These are phyloP conservation scores for Nipponia nippon DNA, from an alignment of 2,113 vertebrate genomes.

Conservation along the genomic window DNA sequence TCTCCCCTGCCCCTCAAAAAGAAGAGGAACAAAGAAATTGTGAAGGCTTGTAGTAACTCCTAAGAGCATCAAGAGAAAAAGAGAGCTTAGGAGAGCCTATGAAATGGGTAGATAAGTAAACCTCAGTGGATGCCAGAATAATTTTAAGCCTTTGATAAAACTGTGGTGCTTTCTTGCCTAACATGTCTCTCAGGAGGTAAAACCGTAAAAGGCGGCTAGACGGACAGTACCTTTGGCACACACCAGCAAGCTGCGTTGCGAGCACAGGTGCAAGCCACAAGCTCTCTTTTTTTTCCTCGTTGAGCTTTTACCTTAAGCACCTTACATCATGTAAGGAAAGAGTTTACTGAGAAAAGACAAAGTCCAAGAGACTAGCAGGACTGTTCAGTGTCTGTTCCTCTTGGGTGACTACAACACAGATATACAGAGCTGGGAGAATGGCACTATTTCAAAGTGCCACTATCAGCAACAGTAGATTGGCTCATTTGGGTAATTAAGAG, in stretches of 20 bases:
- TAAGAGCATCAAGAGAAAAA: background rate
- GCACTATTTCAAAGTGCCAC: background rate
- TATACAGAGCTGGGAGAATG: background rate
- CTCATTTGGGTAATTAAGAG: background rate
- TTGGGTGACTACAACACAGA: background rate
- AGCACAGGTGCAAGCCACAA: background rate
- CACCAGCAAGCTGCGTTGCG: background rate
- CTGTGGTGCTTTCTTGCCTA: background rate
- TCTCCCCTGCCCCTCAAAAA: background rate
- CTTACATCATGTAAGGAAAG: background rate
- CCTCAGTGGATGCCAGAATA: background rate
- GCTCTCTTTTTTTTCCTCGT: background rate
- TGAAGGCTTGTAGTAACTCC: background rate
- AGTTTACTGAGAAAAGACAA: background rate
- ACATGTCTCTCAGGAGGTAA: background rate
- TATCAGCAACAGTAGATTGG: background rate
- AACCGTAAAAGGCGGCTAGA: background rate
- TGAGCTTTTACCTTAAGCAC: background rate
- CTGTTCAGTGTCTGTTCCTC: background rate
- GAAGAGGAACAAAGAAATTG: background rate
- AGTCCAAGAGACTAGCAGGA: background rate
- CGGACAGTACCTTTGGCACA: accelerated
- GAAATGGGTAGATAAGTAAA: background rate
- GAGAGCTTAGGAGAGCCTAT: background rate
- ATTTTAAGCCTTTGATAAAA: background rate